These are phyloP conservation scores for Lates japonicus DNA, from an alignment of 2,797 vertebrate genomes.

Conservation along the genomic window DNA sequence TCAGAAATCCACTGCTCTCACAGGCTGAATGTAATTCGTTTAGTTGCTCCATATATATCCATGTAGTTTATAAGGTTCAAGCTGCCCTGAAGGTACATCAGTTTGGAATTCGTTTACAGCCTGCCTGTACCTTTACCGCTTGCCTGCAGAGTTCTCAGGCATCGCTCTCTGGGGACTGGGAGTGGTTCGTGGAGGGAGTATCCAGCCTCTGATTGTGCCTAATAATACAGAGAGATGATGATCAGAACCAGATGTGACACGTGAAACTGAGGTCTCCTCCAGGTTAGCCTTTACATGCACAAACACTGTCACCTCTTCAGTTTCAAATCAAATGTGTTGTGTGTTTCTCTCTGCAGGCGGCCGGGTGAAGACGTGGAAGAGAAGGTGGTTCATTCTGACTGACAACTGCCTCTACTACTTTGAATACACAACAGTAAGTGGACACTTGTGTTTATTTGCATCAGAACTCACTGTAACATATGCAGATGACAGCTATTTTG, in stretches of 20 bases:
- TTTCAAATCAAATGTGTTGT: slow-evolving; percentile 22
- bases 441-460: background rate
- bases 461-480: background rate
- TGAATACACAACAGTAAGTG: slow-evolving; percentile 87
- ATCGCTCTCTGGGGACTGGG: slow-evolving; percentile 25
- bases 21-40: too few relatives aligned
- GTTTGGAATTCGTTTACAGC: too few relatives aligned
- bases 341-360: slow-evolving; percentile 86
- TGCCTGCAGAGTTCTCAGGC: slow-evolving; percentile 6
- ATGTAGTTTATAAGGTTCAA: too few relatives aligned
- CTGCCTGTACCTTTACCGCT: too few relatives aligned
- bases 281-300: slow-evolving; percentile 48
- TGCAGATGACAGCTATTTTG: background rate
- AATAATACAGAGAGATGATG: slow-evolving; percentile 53
- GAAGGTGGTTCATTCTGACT: slow-evolving; percentile 98
- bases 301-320: slow-evolving; percentile 22
- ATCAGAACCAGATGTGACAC: slow-evolving; percentile 79
- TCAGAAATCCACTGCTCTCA: background rate
- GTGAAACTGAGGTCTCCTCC: slow-evolving; percentile 60
- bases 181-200: slow-evolving; percentile 23
- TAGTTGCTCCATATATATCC: too few relatives aligned
- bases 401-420: slow-evolving; percentile 99
- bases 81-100: too few relatives aligned
- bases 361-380: slow-evolving; percentile 98
- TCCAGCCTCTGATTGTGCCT: slow-evolving; percentile 61